These are phyloP conservation scores for Lamprotornis superbus DNA, from an alignment of 2,113 vertebrate species.

Conservation along the genomic window DNA sequence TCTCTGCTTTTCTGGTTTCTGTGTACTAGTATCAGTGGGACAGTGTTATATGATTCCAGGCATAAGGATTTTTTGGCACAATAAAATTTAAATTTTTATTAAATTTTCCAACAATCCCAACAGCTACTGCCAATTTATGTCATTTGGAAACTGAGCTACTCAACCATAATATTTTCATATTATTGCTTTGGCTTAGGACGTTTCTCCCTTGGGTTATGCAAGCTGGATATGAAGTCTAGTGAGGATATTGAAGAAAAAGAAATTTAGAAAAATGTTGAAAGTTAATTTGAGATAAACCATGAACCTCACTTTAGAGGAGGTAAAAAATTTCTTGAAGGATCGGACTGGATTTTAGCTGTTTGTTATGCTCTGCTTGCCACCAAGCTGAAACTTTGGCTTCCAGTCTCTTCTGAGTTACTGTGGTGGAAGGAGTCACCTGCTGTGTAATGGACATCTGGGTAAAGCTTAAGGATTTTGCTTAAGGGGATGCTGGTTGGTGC, in stretches of 20 bases:
- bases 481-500: not conserved
- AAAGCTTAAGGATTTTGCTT: not conserved
- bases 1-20: not conserved
- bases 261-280: not conserved
- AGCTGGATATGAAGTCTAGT: not conserved
- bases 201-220: not conserved
- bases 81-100: not conserved
- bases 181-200: not conserved
- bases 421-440: not conserved
- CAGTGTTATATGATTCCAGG: not conserved
- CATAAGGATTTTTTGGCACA: not conserved
- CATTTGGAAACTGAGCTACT: not conserved
- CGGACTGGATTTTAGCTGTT: not conserved
- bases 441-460: not conserved
- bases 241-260: not conserved
- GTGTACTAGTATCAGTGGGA: not conserved
- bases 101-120: conserved; percentile 5
- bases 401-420: not conserved
- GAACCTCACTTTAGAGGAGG: not conserved
- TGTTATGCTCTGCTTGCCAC: not conserved
- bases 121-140: conserved; percentile 12
- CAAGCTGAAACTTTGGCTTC: not conserved
- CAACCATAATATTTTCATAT: conserved; percentile 22
- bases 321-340: not conserved
- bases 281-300: not conserved